A percentile compares a stretch with the other conserved stretches of the same genome.
Conservation (phyloP, 2,113 vertebrate species). For the Bujurquina vittata region DNA sequence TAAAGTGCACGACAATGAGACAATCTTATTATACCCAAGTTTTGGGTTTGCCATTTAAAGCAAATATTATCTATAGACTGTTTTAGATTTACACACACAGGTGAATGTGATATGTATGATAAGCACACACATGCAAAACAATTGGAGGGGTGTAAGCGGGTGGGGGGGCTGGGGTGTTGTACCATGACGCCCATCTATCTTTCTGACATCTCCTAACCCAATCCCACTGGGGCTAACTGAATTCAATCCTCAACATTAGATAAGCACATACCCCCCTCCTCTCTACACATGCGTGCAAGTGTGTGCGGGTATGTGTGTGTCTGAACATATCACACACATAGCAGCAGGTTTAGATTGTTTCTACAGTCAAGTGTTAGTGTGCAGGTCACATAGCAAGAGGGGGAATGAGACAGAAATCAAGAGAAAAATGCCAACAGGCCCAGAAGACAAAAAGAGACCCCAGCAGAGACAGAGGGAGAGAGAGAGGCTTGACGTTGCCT, state of each 20-base stretch:
- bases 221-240: conserved; percentile 83
- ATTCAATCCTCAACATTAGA: conserved; percentile 86
- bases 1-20: neutral
- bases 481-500: conserved; percentile 49
- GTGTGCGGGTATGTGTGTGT: conserved; percentile 42
- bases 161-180: conserved; percentile 58
- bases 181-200: conserved; percentile 84
- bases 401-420: conserved; percentile 60
- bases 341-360: conserved; percentile 65
- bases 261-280: conserved; percentile 76
- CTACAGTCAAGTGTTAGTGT: conserved; percentile 65
- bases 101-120: conserved; percentile 50
- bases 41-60: conserved; percentile 13
- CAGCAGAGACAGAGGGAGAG: conserved; percentile 20
- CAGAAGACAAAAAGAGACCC: conserved; percentile 56
- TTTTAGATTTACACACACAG: conserved; percentile 39
- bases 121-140: conserved; percentile 77
- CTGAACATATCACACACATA: conserved; percentile 58
- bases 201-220: conserved; percentile 87
- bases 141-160: conserved; percentile 62
- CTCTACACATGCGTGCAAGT: conserved; percentile 45
- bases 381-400: conserved; percentile 70
- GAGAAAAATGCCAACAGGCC: conserved; percentile 44
- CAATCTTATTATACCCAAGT: neutral
- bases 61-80: conserved; percentile 6